These are phyloP conservation scores for Poeciliopsis paucimaculata DNA, from an alignment of 2,797 vertebrate species.

Conservation along the genomic window DNA sequence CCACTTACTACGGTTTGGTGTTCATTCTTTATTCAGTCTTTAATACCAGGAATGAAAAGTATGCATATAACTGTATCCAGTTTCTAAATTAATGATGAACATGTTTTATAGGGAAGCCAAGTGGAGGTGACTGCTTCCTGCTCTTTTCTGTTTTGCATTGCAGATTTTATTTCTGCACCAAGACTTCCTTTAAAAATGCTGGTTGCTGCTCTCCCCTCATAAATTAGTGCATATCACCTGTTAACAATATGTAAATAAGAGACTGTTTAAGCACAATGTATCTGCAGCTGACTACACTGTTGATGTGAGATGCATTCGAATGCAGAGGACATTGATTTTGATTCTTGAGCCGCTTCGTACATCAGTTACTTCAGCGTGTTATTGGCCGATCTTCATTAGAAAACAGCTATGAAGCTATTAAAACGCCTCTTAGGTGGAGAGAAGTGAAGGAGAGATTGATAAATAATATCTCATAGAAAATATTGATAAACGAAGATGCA, in stretches of 20 bases:
- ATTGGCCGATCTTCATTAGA: constrained; percentile 3
- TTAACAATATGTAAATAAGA: constrained; percentile 54
- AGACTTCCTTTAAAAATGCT: constrained; percentile 14
- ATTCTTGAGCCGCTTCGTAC: neutral
- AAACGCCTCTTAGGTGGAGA: constrained; percentile 6
- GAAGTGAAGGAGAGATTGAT: constrained; percentile 1
- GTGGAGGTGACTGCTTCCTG: constrained; percentile 14
- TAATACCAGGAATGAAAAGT: constrained; percentile 1
- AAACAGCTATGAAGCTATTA: constrained; percentile 2
- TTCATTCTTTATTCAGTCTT: neutral
- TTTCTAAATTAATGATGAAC: constrained; percentile 18
- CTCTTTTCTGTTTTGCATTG: constrained; percentile 55
- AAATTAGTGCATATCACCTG: constrained; percentile 33
- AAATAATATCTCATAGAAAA: constrained; percentile 3
- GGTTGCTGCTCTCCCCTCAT: constrained; percentile 17
- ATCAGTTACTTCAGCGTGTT: neutral
- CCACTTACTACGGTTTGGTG: neutral
- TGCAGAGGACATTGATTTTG: neutral
- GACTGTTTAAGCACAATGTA: constrained; percentile 20
- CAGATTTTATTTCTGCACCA: constrained; percentile 42
- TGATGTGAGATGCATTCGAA: constrained; percentile 4
- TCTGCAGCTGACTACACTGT: constrained; percentile 16
- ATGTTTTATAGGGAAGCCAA: constrained; percentile 4
- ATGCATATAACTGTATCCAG: neutral
- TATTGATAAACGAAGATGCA: neutral